Conservation (phyloP, 2,888 invertebrate species). For the Eurytoma adleriae region DNA sequence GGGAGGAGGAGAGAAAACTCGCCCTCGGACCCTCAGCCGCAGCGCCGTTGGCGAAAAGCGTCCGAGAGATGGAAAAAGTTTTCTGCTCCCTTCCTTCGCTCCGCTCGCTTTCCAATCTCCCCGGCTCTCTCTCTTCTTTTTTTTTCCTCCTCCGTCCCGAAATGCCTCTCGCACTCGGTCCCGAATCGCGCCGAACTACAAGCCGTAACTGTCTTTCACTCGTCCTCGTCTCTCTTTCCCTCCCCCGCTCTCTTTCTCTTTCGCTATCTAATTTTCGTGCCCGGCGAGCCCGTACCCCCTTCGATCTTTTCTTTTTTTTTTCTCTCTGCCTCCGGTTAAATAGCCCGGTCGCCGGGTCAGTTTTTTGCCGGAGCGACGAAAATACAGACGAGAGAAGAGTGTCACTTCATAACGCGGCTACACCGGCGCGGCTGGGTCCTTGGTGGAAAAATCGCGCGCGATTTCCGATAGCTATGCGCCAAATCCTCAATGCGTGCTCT, state of each 20-base stretch:
- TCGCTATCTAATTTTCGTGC: no score
- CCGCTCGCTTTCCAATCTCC: no score
- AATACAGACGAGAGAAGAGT: no score
- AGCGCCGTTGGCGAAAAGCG: neutral
- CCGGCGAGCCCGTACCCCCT: no score
- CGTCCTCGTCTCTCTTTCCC: neutral
- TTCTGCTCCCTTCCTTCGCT: neutral
- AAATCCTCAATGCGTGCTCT: constrained; percentile 3
- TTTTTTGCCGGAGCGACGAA: no score
- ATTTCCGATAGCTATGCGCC: constrained; percentile 9
- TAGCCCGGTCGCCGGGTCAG: no score
- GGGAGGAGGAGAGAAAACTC: neutral
- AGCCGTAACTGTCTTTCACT: constrained; percentile 5
- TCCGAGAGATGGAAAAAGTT: neutral
- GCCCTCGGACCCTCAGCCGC: constrained; percentile 4
- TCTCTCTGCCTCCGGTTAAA: no score
- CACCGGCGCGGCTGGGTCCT: neutral
- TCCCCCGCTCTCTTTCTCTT: no score
- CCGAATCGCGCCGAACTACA: constrained; percentile 17
- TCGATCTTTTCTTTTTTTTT: no score
- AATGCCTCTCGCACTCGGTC: no score
- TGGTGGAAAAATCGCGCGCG: neutral
- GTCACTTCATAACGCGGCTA: constrained; percentile 8
- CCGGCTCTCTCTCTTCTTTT: neutral
- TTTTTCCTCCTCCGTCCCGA: neutral